A percentile compares a stretch with the other conserved stretches of the same genome.
phyloP scores from a whole-genome alignment of 2,797 vertebrate species.

The Schizopygopsis malacanthus region DNA sequence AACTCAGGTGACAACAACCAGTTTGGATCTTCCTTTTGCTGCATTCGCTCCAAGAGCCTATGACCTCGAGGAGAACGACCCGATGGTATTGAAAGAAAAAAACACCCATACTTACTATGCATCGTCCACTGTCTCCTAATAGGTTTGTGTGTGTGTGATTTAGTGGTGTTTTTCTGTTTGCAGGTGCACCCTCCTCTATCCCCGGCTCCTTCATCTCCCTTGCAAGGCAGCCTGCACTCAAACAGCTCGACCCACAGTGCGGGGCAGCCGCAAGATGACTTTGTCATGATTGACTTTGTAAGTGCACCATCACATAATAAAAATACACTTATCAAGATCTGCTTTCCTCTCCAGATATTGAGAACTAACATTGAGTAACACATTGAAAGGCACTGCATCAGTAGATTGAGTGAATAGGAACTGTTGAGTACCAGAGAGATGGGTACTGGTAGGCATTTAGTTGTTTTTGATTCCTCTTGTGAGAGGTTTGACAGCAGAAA shows the following conservation, averaged over 20 bases:
- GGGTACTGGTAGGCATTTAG: background rate
- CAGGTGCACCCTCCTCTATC: slow-evolving; percentile 93
- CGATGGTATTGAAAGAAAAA: slow-evolving; percentile 83
- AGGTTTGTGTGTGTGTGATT: background rate
- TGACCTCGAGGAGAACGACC: slow-evolving; percentile 90
- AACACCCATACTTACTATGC: background rate
- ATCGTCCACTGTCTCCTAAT: background rate
- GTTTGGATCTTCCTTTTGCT: slow-evolving; percentile 96
- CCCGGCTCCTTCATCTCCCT: slow-evolving; percentile 86
- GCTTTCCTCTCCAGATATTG: background rate
- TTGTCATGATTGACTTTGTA: slow-evolving; percentile 98
- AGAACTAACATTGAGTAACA: background rate
- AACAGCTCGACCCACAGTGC: slow-evolving; percentile 89
- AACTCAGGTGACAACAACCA: slow-evolving; percentile 85
- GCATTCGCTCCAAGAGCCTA: slow-evolving; percentile 91
- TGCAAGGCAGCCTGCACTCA: slow-evolving; percentile 92
- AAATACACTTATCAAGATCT: background rate
- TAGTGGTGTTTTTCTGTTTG: background rate
- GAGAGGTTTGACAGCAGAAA: background rate
- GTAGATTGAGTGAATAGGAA: background rate
- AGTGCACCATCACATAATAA: slow-evolving; percentile 63
- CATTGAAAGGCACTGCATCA: background rate
- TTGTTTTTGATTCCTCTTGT: background rate
- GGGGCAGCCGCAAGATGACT: slow-evolving; percentile 90
- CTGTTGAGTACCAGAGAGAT: background rate